Percentiles rank a stretch among this genome's conserved stretches.
Conservation (phyloP, 2,797 vertebrate species). For the Clarias platycephalus region DNA sequence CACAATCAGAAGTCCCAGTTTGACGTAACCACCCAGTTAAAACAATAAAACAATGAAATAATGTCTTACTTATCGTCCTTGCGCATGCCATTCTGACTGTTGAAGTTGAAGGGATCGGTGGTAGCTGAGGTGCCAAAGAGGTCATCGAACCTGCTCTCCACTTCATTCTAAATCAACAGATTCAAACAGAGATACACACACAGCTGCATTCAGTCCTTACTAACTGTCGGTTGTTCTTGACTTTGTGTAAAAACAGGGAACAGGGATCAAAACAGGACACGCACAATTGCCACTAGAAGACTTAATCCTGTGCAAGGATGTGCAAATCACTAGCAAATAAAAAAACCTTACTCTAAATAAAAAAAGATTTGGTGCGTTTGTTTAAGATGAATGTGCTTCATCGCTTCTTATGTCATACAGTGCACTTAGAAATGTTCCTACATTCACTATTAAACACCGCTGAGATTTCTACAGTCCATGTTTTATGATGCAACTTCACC, state of each 20-base stretch:
- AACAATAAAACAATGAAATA: neutral
- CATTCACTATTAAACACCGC: no score
- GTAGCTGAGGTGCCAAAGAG: constrained; percentile 90
- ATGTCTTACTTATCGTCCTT: constrained; percentile 89
- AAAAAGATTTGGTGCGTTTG: neutral
- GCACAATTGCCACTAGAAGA: no score
- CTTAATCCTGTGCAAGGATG: neutral
- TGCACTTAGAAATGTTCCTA: no score
- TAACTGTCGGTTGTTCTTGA: neutral
- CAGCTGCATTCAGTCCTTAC: neutral
- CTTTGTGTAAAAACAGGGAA: neutral
- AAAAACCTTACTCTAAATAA: neutral
- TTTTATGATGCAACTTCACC: no score
- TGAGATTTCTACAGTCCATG: no score
- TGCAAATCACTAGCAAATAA: neutral
- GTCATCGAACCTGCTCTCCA: constrained; percentile 93
- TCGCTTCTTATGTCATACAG: no score
- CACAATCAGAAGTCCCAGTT: no score
- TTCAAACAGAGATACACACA: neutral
- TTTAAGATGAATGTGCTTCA: neutral
- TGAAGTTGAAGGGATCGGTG: constrained; percentile 95
- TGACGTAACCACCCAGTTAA: no score
- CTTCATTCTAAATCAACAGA: constrained; percentile 69
- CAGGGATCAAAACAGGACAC: neutral
- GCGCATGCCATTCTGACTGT: constrained; percentile 92